Percentiles rank a stretch among this genome's conserved stretches.
Conservation (phyloP, 2,797 vertebrate genomes). For the Chromis chromis region DNA sequence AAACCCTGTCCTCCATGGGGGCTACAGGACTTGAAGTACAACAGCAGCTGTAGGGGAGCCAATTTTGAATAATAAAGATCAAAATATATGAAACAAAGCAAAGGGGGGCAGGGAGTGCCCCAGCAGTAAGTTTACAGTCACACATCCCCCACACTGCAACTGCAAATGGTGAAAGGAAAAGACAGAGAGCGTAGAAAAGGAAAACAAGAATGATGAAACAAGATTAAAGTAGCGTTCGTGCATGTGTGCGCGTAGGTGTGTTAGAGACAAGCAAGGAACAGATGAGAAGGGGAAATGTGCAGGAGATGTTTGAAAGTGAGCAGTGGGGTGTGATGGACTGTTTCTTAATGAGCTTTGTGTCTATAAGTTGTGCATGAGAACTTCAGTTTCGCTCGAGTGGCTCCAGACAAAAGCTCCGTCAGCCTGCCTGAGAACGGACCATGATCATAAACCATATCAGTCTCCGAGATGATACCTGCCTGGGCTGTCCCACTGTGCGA, state of each 20-base stretch:
- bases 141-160: conserved; percentile 15
- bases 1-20: conserved; percentile 35
- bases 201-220: conserved; percentile 55
- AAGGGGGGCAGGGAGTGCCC: conserved; percentile 28
- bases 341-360: conserved; percentile 66
- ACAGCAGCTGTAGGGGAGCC: conserved; percentile 36
- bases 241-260: conserved; percentile 14
- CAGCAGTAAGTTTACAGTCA: conserved; percentile 48
- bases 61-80: conserved; percentile 64
- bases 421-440: conserved; percentile 43
- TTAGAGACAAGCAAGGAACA: conserved; percentile 22
- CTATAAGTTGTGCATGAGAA: conserved; percentile 60
- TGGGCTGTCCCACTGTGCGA: conserved; percentile 36
- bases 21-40: conserved; percentile 44
- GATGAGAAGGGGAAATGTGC: conserved; percentile 21
- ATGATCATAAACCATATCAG: conserved; percentile 55
- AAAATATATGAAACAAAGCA: conserved; percentile 58
- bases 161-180: conserved; percentile 44
- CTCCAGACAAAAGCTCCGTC: conserved; percentile 52
- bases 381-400: conserved; percentile 55
- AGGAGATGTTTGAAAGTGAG: conserved; percentile 57
- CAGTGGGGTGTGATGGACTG: conserved; percentile 59
- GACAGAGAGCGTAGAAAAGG: neutral
- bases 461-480: conserved; percentile 54
- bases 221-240: conserved; percentile 30